Conservation (phyloP, 2,797 vertebrate genomes). For the Manis pentadactyla region DNA sequence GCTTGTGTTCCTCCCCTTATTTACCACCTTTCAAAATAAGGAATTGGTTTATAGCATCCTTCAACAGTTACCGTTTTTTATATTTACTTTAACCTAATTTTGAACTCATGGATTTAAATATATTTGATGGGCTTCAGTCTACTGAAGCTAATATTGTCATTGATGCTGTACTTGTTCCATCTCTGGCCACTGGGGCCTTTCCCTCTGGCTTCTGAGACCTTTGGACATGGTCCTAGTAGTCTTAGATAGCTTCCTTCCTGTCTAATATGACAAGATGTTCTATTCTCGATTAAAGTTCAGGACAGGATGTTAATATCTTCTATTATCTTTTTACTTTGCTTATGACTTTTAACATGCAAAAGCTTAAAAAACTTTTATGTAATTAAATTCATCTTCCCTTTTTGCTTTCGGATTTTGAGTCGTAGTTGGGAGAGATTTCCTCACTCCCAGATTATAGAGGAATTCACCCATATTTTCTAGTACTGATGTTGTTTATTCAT, state of each 20-base stretch:
- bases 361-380: not conserved
- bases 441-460: not conserved
- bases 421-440: not conserved
- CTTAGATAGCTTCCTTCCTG: not conserved
- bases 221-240: not conserved
- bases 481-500: not conserved
- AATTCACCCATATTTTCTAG: not conserved
- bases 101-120: not conserved
- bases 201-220: not conserved
- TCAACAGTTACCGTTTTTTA: not conserved
- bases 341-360: not conserved
- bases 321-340: not conserved
- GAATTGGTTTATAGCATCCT: not conserved
- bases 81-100: not conserved
- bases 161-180: not conserved
- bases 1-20: not conserved
- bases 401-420: slow-evolving; percentile 1
- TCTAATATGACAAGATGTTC: not conserved
- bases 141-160: not conserved
- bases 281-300: not conserved
- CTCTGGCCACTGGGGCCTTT: not conserved
- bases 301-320: not conserved
- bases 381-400: slow-evolving; percentile 6
- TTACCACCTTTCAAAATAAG: not conserved
- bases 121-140: not conserved